phyloP scores from a whole-genome alignment of 2,888 invertebrate genomes.

The Cheilosia scutellata region DNA sequence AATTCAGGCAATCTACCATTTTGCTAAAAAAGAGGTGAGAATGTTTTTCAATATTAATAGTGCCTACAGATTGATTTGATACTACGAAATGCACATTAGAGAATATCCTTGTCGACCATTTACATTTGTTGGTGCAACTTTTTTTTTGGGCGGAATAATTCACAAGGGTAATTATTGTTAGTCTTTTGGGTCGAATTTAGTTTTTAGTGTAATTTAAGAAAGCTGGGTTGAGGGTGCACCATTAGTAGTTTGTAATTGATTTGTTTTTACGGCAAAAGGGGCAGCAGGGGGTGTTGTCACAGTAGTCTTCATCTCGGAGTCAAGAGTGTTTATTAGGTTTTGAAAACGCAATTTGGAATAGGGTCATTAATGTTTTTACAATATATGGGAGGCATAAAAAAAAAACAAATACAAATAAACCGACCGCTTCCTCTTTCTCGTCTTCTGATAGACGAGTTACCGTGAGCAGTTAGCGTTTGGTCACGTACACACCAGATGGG shows the following conservation, averaged over 20 bases:
- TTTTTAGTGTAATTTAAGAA: no score
- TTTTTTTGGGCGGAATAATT: no score
- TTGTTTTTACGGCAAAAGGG: no score
- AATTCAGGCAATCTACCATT: slow-evolving; percentile 4
- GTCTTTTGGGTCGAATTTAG: no score
- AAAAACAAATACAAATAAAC: not conserved
- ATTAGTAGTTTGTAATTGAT: no score
- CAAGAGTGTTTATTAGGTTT: not conserved
- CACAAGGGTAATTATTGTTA: no score
- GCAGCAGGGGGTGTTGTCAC: no score
- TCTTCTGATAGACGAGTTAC: slow-evolving; percentile 36
- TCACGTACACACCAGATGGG: slow-evolving; percentile 64
- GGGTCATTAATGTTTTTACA: not conserved
- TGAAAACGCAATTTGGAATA: not conserved
- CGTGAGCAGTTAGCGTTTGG: slow-evolving; percentile 54
- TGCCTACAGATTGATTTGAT: no score
- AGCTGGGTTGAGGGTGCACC: no score
- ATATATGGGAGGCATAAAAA: not conserved
- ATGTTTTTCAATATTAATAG: not conserved
- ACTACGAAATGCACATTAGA: not conserved
- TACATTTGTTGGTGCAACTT: no score
- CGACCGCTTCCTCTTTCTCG: slow-evolving; percentile 27
- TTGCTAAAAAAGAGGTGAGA: slow-evolving; percentile 20
- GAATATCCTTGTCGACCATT: not conserved
- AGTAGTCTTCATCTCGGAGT: not conserved